Percentiles rank a stretch among this genome's conserved stretches.
Evolutionary conservation across 1,140 invertebrate genomes (phyloP).

Genomic region (Campoletis sonorensis): DNA sequence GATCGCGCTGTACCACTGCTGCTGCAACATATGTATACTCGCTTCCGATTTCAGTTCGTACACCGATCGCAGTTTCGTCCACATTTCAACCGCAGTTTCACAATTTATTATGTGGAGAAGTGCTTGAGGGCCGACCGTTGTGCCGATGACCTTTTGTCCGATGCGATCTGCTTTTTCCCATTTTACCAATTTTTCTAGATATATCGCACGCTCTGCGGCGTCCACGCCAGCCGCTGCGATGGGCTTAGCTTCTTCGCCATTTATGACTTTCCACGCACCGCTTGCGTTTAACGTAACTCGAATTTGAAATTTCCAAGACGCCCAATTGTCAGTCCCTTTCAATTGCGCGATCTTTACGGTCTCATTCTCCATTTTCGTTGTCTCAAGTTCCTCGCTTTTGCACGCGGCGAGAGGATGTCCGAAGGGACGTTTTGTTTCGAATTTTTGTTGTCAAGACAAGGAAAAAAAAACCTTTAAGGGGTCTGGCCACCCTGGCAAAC

Average conservation of each 20-base stretch:
- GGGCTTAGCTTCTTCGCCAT: conserved; percentile 30
- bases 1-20: no score
- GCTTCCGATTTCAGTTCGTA: conserved; percentile 63
- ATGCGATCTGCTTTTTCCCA: conserved; percentile 54
- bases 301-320: conserved; percentile 52
- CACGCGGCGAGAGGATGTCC: conserved; percentile 29
- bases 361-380: conserved; percentile 33
- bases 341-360: conserved; percentile 40
- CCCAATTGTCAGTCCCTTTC: conserved; percentile 48
- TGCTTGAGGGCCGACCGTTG: conserved; percentile 54
- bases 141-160: conserved; percentile 56
- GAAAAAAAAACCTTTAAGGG: no score
- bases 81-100: conserved; percentile 62
- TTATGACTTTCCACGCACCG: conserved; percentile 41
- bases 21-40: no score
- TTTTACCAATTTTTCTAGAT: conserved; percentile 42
- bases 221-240: neutral
- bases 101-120: conserved; percentile 63
- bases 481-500: no score
- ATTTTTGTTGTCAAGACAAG: neutral
- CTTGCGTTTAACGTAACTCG: conserved; percentile 32
- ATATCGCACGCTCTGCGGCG: neutral
- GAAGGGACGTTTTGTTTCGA: neutral
- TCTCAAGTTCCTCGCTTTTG: conserved; percentile 32
- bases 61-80: conserved; percentile 60